phyloP scores from a whole-genome alignment of 2,797 vertebrate species.

The Protosalanx chinensis region DNA sequence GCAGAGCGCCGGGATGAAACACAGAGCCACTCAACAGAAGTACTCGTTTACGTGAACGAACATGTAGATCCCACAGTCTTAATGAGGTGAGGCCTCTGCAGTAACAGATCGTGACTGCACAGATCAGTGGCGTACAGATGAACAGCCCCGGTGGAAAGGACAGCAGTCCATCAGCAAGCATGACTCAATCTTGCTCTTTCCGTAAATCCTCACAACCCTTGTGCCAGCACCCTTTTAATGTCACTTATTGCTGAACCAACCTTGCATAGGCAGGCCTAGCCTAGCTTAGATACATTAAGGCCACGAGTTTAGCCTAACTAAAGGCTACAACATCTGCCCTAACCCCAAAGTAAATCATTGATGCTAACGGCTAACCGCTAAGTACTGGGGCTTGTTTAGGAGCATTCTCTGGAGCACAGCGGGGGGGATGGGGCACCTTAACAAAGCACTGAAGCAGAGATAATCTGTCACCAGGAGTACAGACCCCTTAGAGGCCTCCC shows the following conservation, averaged over 20 bases:
- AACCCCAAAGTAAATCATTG: slow-evolving; percentile 25
- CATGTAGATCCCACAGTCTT: not conserved
- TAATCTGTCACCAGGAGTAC: slow-evolving; percentile 49
- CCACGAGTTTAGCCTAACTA: not conserved
- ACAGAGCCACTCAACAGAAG: not conserved
- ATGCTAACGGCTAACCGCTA: not conserved
- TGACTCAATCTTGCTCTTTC: not conserved
- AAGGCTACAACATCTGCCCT: slow-evolving; percentile 17
- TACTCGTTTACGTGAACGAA: too few relatives aligned
- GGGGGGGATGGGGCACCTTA: slow-evolving; percentile 28
- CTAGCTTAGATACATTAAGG: slow-evolving; percentile 8
- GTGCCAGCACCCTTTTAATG: not conserved
- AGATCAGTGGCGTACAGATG: not conserved
- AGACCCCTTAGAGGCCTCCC: slow-evolving; percentile 30
- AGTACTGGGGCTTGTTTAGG: not conserved
- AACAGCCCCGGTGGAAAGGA: not conserved
- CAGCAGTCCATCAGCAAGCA: not conserved
- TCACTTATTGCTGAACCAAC: not conserved
- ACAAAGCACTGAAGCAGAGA: slow-evolving; percentile 40
- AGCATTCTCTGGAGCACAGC: not conserved
- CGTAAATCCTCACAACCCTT: not conserved
- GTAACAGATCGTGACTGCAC: not conserved
- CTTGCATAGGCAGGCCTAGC: slow-evolving; percentile 8
- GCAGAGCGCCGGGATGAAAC: not conserved
- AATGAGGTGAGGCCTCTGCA: not conserved